phyloP scores from a whole-genome alignment of 2,113 vertebrate genomes.

The Aythya baeri region DNA sequence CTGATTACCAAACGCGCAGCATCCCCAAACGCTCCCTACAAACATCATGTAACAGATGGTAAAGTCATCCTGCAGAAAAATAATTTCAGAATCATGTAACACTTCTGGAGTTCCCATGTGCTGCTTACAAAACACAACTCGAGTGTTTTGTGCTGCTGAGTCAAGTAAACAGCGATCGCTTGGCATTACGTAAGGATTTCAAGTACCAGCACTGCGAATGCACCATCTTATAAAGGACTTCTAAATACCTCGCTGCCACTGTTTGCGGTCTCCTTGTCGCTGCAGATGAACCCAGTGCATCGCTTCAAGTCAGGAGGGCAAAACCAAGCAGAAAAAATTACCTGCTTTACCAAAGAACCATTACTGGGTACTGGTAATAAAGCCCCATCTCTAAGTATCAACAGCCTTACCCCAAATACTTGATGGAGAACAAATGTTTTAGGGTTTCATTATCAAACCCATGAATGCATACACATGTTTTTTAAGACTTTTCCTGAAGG shows the following conservation, averaged over 20 bases:
- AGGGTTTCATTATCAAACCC: neutral
- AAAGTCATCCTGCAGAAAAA: neutral
- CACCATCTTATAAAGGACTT: neutral
- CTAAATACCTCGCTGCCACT: neutral
- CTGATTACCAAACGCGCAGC: neutral
- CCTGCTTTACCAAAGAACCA: neutral
- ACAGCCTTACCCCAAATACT: neutral
- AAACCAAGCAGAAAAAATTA: neutral
- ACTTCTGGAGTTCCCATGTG: neutral
- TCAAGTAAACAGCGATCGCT: neutral
- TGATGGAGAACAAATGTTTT: neutral
- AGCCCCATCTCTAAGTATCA: neutral
- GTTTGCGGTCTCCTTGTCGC: neutral
- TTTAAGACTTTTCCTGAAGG: neutral
- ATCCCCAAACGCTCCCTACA: neutral
- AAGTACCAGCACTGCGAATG: neutral
- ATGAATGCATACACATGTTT: accelerated
- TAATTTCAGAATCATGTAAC: neutral
- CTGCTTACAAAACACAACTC: neutral
- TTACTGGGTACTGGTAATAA: neutral
- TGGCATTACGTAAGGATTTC: neutral
- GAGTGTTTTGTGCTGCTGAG: neutral
- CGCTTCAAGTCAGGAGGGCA: neutral
- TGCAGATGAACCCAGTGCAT: neutral
- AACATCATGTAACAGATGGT: neutral